phyloP scores from a whole-genome alignment of 1,140 invertebrate genomes.

The Drosophila chauvacae region DNA sequence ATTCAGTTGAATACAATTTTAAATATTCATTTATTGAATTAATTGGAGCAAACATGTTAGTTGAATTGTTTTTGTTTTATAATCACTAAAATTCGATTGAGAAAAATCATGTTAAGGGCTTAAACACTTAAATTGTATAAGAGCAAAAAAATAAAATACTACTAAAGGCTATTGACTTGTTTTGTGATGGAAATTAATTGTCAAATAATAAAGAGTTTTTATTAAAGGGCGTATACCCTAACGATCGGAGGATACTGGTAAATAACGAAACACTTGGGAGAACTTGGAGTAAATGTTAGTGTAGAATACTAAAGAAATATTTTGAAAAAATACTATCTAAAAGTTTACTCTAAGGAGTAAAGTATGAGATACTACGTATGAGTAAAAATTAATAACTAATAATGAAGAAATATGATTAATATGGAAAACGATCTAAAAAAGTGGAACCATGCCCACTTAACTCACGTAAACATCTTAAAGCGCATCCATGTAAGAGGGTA shows the following conservation, averaged over 20 bases:
- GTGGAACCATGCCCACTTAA: not conserved
- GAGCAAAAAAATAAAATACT: constrained; percentile 1
- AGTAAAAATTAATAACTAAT: not conserved
- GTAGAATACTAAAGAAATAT: not conserved
- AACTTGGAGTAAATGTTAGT: not conserved
- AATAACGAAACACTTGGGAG: not conserved
- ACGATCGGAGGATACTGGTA: not conserved
- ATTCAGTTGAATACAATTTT: not conserved
- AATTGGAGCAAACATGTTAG: not conserved
- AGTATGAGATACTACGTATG: not conserved
- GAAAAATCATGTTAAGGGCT: constrained; percentile 4
- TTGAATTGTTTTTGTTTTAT: constrained; percentile 2
- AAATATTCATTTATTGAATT: constrained; percentile 16
- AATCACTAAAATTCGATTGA: not conserved
- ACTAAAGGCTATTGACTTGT: constrained; percentile 3
- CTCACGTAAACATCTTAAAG: not conserved
- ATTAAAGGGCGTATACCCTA: constrained; percentile 7
- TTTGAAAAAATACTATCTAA: not conserved
- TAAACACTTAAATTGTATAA: constrained; percentile 6
- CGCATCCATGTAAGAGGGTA: not conserved
- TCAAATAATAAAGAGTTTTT: constrained; percentile 33
- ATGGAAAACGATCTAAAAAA: not conserved
- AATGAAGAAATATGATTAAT: not conserved
- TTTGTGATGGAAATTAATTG: constrained; percentile 19
- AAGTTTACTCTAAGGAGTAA: not conserved